These are phyloP conservation scores for Nemoura dubitans DNA, from an alignment of 2,888 invertebrate genomes.

Conservation along the genomic window DNA sequence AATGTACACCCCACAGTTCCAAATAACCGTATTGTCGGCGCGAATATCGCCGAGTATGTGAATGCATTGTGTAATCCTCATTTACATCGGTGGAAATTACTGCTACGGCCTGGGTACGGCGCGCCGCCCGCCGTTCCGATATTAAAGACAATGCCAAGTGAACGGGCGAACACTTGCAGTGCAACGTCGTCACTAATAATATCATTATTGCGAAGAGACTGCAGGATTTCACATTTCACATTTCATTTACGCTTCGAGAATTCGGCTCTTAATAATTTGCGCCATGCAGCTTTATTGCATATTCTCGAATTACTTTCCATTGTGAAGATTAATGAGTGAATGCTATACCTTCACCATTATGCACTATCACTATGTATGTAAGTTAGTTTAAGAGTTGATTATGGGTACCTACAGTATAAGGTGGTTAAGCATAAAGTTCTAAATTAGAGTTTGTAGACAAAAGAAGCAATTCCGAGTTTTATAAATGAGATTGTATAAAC, in stretches of 20 bases:
- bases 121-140: background rate
- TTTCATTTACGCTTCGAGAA: background rate
- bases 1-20: slow-evolving; percentile 1
- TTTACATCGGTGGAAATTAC: slow-evolving; percentile 13
- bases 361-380: too few relatives aligned
- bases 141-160: background rate
- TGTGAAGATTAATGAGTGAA: background rate
- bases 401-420: background rate
- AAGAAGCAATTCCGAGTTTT: background rate
- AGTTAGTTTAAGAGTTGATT: background rate
- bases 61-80: slow-evolving; percentile 31
- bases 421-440: background rate
- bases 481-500: background rate
- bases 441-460: background rate
- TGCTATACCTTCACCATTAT: too few relatives aligned
- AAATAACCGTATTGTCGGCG: slow-evolving; percentile 27
- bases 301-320: background rate
- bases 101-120: too few relatives aligned
- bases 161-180: background rate
- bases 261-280: background rate
- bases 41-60: slow-evolving; percentile 14
- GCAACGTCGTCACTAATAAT: background rate
- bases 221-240: background rate
- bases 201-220: background rate
- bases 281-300: background rate